Percentiles rank a stretch among this genome's conserved stretches.
Conservation (phyloP, 2,888 invertebrate genomes). For the Mythimna albipuncta region DNA sequence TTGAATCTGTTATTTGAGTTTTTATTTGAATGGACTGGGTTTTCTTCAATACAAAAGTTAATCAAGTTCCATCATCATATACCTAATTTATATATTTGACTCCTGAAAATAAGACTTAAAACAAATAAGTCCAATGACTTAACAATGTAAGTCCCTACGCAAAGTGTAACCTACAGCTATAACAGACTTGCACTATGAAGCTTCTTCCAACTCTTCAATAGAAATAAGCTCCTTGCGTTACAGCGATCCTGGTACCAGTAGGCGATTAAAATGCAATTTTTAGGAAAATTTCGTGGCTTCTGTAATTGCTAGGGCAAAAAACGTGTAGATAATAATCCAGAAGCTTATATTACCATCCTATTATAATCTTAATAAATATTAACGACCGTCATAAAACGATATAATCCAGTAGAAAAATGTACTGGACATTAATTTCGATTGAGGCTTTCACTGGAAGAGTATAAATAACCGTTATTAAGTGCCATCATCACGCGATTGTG, state of each 20-base stretch:
- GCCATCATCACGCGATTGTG: slow-evolving; percentile 68
- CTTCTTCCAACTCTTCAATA: not conserved
- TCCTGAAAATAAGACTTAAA: not conserved
- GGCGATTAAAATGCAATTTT: not conserved
- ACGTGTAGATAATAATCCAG: slow-evolving; percentile 1
- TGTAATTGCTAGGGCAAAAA: not conserved
- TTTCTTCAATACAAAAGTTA: not conserved
- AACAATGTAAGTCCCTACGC: not conserved
- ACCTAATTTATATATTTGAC: not conserved
- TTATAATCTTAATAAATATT: slow-evolving; percentile 33
- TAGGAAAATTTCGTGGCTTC: not conserved
- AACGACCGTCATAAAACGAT: slow-evolving; percentile 23
- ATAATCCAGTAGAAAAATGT: slow-evolving; percentile 44
- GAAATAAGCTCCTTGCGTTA: slow-evolving; percentile 2
- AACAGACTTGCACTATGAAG: not conserved
- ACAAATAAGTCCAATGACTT: not conserved
- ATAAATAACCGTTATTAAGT: slow-evolving; percentile 75
- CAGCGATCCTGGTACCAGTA: slow-evolving; percentile 1
- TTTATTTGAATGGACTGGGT: not conserved
- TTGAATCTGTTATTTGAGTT: not conserved
- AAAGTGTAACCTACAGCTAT: slow-evolving; percentile 2
- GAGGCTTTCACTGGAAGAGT: slow-evolving; percentile 64
- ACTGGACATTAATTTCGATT: slow-evolving; percentile 50
- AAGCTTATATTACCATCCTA: slow-evolving; percentile 32
- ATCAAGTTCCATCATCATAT: no score